These are phyloP conservation scores for Leucophenga montana DNA, from an alignment of 2,888 invertebrate genomes.

Conservation along the genomic window DNA sequence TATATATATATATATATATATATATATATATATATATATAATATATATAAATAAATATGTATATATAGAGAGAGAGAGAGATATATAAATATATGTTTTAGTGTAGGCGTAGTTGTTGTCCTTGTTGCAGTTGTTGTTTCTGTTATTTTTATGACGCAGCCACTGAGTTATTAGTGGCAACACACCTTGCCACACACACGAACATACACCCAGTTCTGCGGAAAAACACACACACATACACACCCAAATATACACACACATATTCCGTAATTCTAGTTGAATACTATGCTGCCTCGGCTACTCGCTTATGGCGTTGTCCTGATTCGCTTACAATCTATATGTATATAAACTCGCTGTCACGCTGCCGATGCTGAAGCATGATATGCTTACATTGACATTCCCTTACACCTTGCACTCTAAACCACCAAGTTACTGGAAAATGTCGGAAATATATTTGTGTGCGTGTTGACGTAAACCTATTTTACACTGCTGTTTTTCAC, in stretches of 20 bases:
- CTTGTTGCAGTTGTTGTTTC: conserved; percentile 19
- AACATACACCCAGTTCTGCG: conserved; percentile 6
- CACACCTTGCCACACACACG: too few species aligned
- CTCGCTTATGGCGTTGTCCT: conserved; percentile 4
- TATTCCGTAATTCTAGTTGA: too few species aligned
- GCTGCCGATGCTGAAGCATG: conserved; percentile 9
- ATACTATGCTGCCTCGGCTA: background rate
- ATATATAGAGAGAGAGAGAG: too few species aligned
- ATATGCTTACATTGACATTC: conserved; percentile 7
- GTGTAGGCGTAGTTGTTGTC: conserved; percentile 10
- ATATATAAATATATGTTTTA: too few species aligned
- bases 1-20: too few species aligned
- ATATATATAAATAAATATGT: too few species aligned
- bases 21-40: too few species aligned
- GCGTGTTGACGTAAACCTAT: conserved; percentile 17
- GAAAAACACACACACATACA: too few species aligned
- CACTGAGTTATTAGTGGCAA: background rate
- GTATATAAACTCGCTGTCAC: too few species aligned
- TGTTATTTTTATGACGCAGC: conserved; percentile 7
- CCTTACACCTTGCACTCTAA: background rate
- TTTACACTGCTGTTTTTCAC: conserved; percentile 22
- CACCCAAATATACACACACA: too few species aligned
- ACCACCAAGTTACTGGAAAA: background rate
- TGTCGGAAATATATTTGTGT: conserved; percentile 23
- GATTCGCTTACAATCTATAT: too few species aligned